These are phyloP conservation scores for Lagocephalus sceleratus DNA, from an alignment of 2,797 vertebrate genomes.

Conservation along the genomic window DNA sequence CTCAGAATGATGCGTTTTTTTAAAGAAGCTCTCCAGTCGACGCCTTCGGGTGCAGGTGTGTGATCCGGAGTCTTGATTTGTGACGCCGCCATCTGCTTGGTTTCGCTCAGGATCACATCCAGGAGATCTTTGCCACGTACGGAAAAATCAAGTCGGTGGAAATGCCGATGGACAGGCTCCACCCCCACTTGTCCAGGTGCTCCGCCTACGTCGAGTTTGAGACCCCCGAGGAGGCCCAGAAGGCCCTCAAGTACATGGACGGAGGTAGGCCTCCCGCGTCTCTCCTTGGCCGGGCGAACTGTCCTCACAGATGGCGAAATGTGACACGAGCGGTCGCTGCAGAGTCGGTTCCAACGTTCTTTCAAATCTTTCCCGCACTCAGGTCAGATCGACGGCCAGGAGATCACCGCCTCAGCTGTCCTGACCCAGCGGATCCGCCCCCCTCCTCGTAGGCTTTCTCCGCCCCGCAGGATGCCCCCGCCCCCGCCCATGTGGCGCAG, in stretches of 20 bases:
- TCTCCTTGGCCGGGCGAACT: no score
- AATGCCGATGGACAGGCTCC: conserved; percentile 87
- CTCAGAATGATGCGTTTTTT: neutral
- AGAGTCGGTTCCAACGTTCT: neutral
- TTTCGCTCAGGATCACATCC: conserved; percentile 85
- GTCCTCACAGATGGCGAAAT: no score
- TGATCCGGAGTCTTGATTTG: neutral
- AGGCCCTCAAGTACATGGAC: conserved; percentile 94
- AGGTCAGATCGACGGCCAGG: conserved; percentile 96
- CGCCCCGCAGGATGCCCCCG: conserved; percentile 90
- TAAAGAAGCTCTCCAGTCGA: neutral
- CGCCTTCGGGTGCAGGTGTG: neutral
- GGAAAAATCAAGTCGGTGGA: conserved; percentile 96
- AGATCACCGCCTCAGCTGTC: conserved; percentile 90
- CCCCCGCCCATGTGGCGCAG: conserved; percentile 93
- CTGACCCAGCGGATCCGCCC: conserved; percentile 83
- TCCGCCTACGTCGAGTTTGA: conserved; percentile 95
- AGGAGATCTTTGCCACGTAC: conserved; percentile 94
- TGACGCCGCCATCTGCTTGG: neutral
- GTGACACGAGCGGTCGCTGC: no score
- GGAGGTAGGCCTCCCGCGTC: conserved; percentile 79
- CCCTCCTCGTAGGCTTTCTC: conserved; percentile 81
- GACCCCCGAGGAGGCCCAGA: conserved; percentile 89
- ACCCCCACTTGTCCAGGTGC: conserved; percentile 87
- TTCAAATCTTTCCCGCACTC: neutral